Conservation (phyloP, 2,888 invertebrate species). For the Congeria kusceri region DNA sequence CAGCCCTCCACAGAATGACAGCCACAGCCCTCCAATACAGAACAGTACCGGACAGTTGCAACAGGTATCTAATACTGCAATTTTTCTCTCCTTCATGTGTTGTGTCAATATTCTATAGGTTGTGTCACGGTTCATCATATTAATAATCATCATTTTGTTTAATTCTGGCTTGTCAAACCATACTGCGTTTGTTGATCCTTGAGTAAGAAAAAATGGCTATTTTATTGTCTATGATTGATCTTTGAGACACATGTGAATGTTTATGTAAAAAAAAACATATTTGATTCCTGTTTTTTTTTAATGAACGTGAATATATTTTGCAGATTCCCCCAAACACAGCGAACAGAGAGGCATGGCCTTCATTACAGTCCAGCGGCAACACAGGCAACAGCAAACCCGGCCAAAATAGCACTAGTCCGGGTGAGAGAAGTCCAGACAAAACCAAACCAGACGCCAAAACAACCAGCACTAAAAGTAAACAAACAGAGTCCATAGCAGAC, state of each 20-base stretch:
- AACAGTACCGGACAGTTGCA: slow-evolving; percentile 29
- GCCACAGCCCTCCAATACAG: slow-evolving; percentile 46
- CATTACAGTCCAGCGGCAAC: slow-evolving; percentile 68
- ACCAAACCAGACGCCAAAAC: slow-evolving; percentile 63
- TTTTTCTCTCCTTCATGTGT: no score
- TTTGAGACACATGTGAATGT: no score
- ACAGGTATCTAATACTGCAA: slow-evolving; percentile 28
- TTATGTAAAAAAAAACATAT: no score
- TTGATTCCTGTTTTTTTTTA: no score
- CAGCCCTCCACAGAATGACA: slow-evolving; percentile 40
- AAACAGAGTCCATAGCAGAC: slow-evolving; percentile 1
- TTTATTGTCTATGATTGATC: background rate
- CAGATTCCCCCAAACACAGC: slow-evolving; percentile 61
- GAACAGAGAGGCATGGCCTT: slow-evolving; percentile 79
- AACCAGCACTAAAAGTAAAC: slow-evolving; percentile 37
- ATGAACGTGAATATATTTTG: background rate
- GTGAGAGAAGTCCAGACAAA: slow-evolving; percentile 60
- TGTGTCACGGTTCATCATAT: no score
- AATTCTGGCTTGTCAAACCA: no score
- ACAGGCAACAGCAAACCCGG: slow-evolving; percentile 28
- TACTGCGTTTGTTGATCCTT: no score
- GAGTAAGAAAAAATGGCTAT: no score
- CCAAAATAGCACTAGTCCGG: slow-evolving; percentile 53
- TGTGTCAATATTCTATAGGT: no score
- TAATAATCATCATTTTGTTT: no score